Evolutionary conservation across 2,888 invertebrate species (phyloP).

Genomic region (Crepidodera aurea): DNA sequence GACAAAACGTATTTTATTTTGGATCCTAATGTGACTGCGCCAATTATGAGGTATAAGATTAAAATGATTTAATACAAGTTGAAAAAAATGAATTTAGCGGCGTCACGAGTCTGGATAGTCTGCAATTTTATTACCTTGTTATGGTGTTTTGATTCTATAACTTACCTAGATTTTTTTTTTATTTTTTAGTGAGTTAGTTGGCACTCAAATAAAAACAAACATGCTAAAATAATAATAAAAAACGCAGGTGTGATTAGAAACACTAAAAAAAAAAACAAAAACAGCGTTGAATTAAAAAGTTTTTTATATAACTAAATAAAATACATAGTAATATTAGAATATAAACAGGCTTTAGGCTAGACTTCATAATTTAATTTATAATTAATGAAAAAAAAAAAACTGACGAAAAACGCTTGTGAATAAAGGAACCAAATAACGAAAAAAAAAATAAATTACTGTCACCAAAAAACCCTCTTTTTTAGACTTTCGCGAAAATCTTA

Average conservation of each 20-base stretch:
- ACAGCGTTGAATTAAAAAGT: conserved; percentile 53
- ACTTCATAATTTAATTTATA: conserved; percentile 49
- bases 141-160: no score
- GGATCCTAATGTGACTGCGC: no score
- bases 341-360: conserved; percentile 60
- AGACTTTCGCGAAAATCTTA: conserved; percentile 17
- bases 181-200: conserved; percentile 25
- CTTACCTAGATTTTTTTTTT: conserved; percentile 37
- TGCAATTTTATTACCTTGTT: no score
- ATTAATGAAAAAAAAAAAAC: conserved; percentile 40
- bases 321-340: conserved; percentile 57
- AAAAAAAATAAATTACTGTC: conserved; percentile 27
- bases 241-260: no score
- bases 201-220: conserved; percentile 41
- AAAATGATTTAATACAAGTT: no score
- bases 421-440: conserved; percentile 35
- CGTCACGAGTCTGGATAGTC: no score
- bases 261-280: conserved; percentile 50
- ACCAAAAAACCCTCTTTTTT: conserved; percentile 29
- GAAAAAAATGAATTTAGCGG: no score
- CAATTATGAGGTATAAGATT: no score
- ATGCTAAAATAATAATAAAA: conserved; percentile 40
- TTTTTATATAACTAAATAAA: conserved; percentile 59
- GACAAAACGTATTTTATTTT: no score
- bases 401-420: conserved; percentile 34